phyloP scores from a whole-genome alignment of 2,888 invertebrate genomes.

The Adela reaumurella region DNA sequence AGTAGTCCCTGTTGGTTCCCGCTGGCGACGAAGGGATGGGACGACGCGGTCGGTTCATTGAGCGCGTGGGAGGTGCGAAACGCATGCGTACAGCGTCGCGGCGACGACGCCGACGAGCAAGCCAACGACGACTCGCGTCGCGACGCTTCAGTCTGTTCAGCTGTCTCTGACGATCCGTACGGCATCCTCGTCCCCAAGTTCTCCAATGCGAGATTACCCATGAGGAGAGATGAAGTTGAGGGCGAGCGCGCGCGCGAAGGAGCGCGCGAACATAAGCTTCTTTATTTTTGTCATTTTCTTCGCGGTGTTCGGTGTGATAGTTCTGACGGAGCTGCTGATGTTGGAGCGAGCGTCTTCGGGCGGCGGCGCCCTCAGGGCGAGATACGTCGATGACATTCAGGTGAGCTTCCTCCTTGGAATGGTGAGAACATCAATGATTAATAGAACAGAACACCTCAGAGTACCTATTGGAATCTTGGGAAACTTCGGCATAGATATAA shows the following conservation, averaged over 20 bases:
- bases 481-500: no score
- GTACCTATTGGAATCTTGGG: no score
- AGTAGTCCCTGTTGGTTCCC: not conserved
- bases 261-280: conserved; percentile 85
- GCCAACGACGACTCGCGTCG: conserved; percentile 20
- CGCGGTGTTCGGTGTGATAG: conserved; percentile 82
- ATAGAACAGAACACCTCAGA: no score
- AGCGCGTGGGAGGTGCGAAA: not conserved
- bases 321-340: conserved; percentile 79
- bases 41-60: not conserved
- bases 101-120: conserved; percentile 25
- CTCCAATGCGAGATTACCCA: conserved; percentile 46
- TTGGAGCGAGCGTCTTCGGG: conserved; percentile 51
- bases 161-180: conserved; percentile 19
- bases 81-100: conserved; percentile 20
- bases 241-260: conserved; percentile 59
- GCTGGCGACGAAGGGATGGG: no score
- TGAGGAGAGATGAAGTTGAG: conserved; percentile 29
- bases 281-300: conserved; percentile 89
- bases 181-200: conserved; percentile 29
- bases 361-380: conserved; percentile 59
- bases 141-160: conserved; percentile 13
- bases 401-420: conserved; percentile 29
- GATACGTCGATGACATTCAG: conserved; percentile 70
- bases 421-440: no score